A percentile compares a stretch with the other conserved stretches of the same genome.
These are phyloP conservation scores for Syrphus vitripennis DNA, from an alignment of 2,888 invertebrate species.

Conservation along the genomic window DNA sequence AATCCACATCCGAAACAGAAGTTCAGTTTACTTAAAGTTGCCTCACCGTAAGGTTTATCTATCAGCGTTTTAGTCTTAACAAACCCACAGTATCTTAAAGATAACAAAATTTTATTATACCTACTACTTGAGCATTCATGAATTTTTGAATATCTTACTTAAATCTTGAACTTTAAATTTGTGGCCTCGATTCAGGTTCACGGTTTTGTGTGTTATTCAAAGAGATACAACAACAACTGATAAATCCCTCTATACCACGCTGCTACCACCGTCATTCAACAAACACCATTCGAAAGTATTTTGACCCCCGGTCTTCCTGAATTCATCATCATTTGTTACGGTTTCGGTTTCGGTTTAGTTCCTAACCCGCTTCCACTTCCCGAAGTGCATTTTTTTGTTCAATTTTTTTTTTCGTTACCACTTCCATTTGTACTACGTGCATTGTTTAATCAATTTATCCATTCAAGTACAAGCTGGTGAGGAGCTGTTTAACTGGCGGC, in stretches of 20 bases:
- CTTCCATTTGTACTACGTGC: slow-evolving; percentile 21
- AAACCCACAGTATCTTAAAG: background rate
- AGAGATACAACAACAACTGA: background rate
- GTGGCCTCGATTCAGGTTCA: slow-evolving; percentile 48
- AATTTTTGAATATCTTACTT: slow-evolving; percentile 12
- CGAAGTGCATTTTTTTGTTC: slow-evolving; percentile 45
- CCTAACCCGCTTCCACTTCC: slow-evolving; percentile 64
- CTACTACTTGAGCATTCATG: background rate
- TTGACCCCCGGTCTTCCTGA: slow-evolving; percentile 59
- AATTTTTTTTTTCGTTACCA: background rate
- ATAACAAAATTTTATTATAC: background rate
- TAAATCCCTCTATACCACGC: background rate
- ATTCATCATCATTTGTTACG: slow-evolving; percentile 1
- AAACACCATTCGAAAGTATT: slow-evolving; percentile 25
- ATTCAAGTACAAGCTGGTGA: slow-evolving; percentile 45
- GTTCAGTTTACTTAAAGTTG: slow-evolving; percentile 53
- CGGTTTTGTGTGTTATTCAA: background rate
- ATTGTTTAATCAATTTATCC: slow-evolving; percentile 16
- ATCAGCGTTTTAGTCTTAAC: background rate
- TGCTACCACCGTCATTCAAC: background rate
- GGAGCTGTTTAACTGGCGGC: slow-evolving; percentile 31
- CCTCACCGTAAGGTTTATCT: slow-evolving; percentile 28
- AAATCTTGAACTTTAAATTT: slow-evolving; percentile 40
- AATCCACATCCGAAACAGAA: slow-evolving; percentile 4
- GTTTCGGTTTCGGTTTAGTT: slow-evolving; percentile 38